Percentiles rank a stretch among this genome's conserved stretches.
phyloP scores from a whole-genome alignment of 2,113 vertebrate species.

The Drymodes brunneopygia region DNA sequence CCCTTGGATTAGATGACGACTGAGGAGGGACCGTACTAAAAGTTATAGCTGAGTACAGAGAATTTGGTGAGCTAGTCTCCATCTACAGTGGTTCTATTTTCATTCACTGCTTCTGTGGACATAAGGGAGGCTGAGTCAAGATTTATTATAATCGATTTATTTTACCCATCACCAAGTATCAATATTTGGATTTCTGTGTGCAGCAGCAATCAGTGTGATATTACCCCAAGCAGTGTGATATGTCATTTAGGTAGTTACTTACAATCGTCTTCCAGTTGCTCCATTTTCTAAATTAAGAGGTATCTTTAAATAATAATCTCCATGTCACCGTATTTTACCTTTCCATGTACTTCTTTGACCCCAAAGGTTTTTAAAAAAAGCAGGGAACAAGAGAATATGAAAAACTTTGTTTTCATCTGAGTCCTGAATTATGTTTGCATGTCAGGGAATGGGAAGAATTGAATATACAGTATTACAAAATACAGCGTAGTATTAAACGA shows the following conservation, averaged over 20 bases:
- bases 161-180: neutral
- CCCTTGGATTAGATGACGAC: neutral
- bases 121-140: neutral
- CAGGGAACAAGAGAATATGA: neutral
- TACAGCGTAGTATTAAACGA: neutral
- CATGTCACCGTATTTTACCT: neutral
- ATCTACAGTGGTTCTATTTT: neutral
- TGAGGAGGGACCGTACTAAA: neutral
- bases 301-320: neutral
- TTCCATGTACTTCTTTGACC: neutral
- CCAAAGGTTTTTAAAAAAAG: neutral
- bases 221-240: neutral
- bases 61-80: neutral
- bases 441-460: neutral
- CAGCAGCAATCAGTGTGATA: neutral
- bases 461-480: neutral
- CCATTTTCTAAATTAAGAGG: neutral
- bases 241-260: neutral
- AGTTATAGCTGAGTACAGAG: neutral
- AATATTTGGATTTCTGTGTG: neutral
- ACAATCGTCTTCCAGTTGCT: neutral
- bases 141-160: neutral
- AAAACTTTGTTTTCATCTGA: conserved; percentile 9
- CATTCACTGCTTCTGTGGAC: neutral
- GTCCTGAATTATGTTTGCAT: neutral